Conservation (phyloP, 2,797 vertebrate species). For the Pseudotriccus pelzelni region DNA sequence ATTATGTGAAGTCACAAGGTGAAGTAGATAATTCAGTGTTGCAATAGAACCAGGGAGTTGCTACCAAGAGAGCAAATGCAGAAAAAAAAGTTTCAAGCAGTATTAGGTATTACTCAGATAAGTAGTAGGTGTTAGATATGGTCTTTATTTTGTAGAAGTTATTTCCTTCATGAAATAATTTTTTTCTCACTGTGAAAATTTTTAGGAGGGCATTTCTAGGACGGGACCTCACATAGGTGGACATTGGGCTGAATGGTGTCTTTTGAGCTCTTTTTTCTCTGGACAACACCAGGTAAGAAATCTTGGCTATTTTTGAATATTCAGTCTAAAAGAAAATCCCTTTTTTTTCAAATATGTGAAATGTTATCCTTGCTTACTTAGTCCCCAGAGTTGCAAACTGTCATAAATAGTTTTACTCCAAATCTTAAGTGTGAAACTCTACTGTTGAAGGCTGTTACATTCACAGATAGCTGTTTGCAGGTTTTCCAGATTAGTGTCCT, state of each 20-base stretch:
- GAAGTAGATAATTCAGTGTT: background rate
- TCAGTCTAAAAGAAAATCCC: background rate
- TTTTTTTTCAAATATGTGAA: background rate
- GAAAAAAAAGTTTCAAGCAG: background rate
- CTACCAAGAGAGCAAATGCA: background rate
- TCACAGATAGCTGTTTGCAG: background rate
- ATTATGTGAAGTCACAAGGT: background rate
- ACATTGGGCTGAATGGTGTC: fast-evolving
- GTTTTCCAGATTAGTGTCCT: background rate
- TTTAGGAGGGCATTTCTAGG: background rate
- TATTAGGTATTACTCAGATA: background rate
- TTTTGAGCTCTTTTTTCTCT: background rate
- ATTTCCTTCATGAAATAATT: background rate
- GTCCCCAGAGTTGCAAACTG: background rate
- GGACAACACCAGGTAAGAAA: background rate
- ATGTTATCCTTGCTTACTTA: background rate
- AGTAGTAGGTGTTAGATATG: background rate
- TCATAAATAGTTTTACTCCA: background rate
- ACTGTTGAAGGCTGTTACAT: background rate
- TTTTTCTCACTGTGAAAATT: background rate
- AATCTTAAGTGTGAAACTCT: background rate
- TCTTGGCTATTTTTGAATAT: background rate
- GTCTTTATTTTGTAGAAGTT: background rate
- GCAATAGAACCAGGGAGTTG: background rate
- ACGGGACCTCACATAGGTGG: background rate